phyloP scores from a whole-genome alignment of 1,140 invertebrate genomes.

The Bicyclus anynana region DNA sequence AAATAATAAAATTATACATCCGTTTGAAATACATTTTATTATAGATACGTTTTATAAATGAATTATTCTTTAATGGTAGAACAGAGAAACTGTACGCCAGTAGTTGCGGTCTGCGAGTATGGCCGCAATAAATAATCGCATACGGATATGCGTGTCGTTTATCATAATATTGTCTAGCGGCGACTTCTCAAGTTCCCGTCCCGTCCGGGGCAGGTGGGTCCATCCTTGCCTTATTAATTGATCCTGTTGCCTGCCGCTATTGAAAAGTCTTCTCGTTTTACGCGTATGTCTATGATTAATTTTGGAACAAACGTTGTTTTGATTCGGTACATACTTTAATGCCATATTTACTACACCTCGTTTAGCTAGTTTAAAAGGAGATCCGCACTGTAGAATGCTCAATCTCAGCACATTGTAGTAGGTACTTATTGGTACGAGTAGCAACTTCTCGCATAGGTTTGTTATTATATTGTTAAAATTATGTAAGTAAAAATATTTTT shows the following conservation, averaged over 20 bases:
- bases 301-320: no score
- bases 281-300: neutral
- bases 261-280: neutral
- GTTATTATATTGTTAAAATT: no score
- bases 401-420: no score
- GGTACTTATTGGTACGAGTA: no score
- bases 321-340: no score
- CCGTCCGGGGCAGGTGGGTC: conserved; percentile 41
- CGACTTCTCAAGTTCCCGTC: conserved; percentile 37
- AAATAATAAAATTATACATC: no score
- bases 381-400: no score
- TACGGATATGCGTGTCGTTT: conserved; percentile 44
- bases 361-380: no score
- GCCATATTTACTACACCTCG: no score
- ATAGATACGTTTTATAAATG: neutral
- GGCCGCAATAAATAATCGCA: conserved; percentile 28
- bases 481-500: no score
- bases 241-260: conserved; percentile 17
- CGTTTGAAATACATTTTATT: no score
- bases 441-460: no score
- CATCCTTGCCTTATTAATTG: conserved; percentile 45
- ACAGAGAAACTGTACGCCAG: conserved; percentile 1
- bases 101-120: conserved; percentile 3
- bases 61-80: conserved; percentile 13
- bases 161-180: conserved; percentile 56